Evolutionary conservation across 2,113 vertebrate genomes (phyloP).

Genomic region (Pteruthius melanotis): DNA sequence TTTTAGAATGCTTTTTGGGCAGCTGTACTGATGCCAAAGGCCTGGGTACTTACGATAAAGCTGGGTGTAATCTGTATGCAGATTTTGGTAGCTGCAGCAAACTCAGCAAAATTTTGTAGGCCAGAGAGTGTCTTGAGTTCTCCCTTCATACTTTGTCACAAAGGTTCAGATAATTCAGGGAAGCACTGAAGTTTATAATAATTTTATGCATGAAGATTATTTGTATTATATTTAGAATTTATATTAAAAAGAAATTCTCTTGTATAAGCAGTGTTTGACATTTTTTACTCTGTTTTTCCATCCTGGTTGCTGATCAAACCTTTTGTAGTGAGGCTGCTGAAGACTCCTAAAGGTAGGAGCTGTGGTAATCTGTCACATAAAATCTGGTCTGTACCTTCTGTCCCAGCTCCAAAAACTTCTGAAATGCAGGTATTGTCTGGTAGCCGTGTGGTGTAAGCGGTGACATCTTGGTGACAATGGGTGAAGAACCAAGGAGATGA

Average conservation of each 20-base stretch:
- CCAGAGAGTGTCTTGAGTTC: background rate
- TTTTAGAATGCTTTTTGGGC: background rate
- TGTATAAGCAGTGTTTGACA: background rate
- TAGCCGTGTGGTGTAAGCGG: rapidly evolving
- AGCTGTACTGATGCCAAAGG: background rate
- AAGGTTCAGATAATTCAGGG: background rate
- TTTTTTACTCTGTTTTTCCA: background rate
- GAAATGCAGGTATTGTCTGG: background rate
- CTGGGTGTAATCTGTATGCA: background rate
- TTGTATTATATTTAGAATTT: background rate
- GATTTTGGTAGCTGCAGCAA: background rate
- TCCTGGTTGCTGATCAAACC: background rate
- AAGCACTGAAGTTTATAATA: background rate
- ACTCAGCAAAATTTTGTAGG: background rate
- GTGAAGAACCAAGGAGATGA: background rate
- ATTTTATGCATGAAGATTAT: background rate
- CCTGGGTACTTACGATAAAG: background rate
- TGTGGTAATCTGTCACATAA: background rate
- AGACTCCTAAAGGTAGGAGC: background rate
- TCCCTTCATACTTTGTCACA: background rate
- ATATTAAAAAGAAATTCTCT: background rate
- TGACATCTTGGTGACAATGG: background rate
- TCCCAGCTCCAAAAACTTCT: background rate
- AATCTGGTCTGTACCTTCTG: background rate
- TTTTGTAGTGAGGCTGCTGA: background rate